These are phyloP conservation scores for Anhinga rufa DNA, from an alignment of 2,113 vertebrate species.

Conservation along the genomic window DNA sequence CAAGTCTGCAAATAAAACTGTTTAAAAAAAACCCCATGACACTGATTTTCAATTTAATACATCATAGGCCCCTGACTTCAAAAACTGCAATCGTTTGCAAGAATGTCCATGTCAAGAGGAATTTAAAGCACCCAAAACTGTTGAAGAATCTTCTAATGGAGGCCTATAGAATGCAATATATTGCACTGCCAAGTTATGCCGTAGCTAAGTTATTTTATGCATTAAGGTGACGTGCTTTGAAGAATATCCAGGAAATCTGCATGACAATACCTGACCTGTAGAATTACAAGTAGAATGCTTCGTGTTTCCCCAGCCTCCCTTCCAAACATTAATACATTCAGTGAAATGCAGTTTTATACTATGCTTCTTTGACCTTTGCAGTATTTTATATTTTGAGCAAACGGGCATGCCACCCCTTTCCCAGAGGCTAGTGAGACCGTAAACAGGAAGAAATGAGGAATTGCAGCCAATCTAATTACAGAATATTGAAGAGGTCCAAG, in stretches of 20 bases:
- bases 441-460: constrained; percentile 64
- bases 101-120: background rate
- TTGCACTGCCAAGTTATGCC: background rate
- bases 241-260: background rate
- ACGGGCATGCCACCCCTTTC: constrained; percentile 56
- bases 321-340: constrained; percentile 10
- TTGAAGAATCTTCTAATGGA: background rate
- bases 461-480: constrained; percentile 71
- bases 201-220: background rate
- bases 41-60: background rate
- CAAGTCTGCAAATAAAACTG: background rate
- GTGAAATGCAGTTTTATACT: constrained; percentile 29
- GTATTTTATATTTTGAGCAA: constrained; percentile 68
- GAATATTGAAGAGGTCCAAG: constrained; percentile 76
- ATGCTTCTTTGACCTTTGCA: constrained; percentile 73
- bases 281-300: background rate
- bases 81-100: background rate
- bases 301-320: background rate
- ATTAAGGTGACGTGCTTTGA: background rate
- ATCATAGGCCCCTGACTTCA: background rate
- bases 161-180: background rate
- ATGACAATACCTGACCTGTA: background rate
- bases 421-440: constrained; percentile 60
- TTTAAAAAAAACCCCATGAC: background rate
- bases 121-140: background rate